Conservation (phyloP, 2,888 invertebrate genomes). For the Venustoraphidia nigricollis region DNA sequence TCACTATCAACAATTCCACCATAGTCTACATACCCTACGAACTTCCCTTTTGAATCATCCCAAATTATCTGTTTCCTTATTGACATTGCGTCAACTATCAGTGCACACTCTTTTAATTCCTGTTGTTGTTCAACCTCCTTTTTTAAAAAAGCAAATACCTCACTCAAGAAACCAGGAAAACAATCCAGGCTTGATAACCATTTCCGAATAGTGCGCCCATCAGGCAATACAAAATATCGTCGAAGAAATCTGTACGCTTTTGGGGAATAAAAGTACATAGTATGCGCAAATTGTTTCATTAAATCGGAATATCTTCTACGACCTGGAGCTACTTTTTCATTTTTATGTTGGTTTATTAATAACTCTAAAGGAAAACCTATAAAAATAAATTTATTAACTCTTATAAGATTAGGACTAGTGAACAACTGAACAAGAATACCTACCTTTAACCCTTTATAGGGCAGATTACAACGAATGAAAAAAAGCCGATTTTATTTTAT, state of each 20-base stretch:
- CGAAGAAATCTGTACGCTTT: slow-evolving; percentile 13
- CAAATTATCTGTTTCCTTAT: slow-evolving; percentile 7
- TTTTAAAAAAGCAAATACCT: slow-evolving; percentile 8
- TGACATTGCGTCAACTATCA: slow-evolving; percentile 5
- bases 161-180: slow-evolving; percentile 9
- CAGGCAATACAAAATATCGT: slow-evolving; percentile 12
- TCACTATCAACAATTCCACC: not conserved
- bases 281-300: slow-evolving; percentile 13
- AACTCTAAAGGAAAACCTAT: slow-evolving; percentile 11
- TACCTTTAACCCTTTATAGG: too few relatives aligned
- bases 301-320: slow-evolving; percentile 8
- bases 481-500: too few relatives aligned
- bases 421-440: too few relatives aligned
- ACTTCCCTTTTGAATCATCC: slow-evolving; percentile 3
- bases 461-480: too few relatives aligned
- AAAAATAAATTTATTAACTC: slow-evolving; percentile 4
- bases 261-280: too few relatives aligned
- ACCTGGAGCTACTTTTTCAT: not conserved
- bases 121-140: not conserved
- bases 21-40: not conserved
- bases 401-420: too few relatives aligned
- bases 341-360: not conserved
- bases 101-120: slow-evolving; percentile 1
- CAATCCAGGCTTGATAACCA: slow-evolving; percentile 13
- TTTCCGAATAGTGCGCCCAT: slow-evolving; percentile 12